Evolutionary conservation across 2,888 invertebrate genomes (phyloP).

Genomic region (Troides helena): DNA sequence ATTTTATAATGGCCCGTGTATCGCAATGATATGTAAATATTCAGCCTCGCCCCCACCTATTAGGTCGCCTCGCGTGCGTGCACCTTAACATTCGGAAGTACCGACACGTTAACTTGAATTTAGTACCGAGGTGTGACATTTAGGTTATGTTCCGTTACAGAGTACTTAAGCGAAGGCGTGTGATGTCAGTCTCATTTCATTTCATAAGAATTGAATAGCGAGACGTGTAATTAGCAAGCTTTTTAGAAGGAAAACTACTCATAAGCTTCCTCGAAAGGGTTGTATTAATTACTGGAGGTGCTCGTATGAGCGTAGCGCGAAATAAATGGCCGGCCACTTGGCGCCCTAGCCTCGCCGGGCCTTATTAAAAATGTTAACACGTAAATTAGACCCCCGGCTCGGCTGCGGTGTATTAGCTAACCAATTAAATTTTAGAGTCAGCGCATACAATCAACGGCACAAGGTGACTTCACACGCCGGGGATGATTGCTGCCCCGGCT

Average conservation of each 20-base stretch:
- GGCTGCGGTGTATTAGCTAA: slow-evolving; percentile 71
- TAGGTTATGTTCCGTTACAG: slow-evolving; percentile 39
- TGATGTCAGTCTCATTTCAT: slow-evolving; percentile 30
- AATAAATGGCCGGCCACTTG: slow-evolving; percentile 77
- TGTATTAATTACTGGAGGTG: slow-evolving; percentile 77
- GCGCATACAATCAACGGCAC: slow-evolving; percentile 54
- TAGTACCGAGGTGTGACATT: slow-evolving; percentile 65
- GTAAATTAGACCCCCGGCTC: slow-evolving; percentile 71
- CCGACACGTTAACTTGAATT: slow-evolving; percentile 69
- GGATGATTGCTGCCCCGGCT: slow-evolving; percentile 43
- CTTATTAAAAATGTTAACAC: slow-evolving; percentile 80
- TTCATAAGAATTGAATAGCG: slow-evolving; percentile 50
- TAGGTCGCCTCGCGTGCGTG: slow-evolving; percentile 70
- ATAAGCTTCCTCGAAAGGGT: slow-evolving; percentile 77
- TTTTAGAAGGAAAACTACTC: slow-evolving; percentile 77
- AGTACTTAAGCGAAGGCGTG: slow-evolving; percentile 20
- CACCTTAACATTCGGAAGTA: slow-evolving; percentile 71
- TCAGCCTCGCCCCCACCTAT: slow-evolving; percentile 68
- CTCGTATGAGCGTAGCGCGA: slow-evolving; percentile 64
- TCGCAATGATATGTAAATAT: slow-evolving; percentile 81
- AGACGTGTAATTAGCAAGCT: slow-evolving; percentile 72
- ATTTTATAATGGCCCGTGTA: slow-evolving; percentile 75
- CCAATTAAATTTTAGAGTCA: slow-evolving; percentile 75
- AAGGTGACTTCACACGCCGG: slow-evolving; percentile 54
- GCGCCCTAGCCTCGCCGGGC: slow-evolving; percentile 71